Conservation (phyloP, 1,140 invertebrate species). For the Anastatus disparis region DNA sequence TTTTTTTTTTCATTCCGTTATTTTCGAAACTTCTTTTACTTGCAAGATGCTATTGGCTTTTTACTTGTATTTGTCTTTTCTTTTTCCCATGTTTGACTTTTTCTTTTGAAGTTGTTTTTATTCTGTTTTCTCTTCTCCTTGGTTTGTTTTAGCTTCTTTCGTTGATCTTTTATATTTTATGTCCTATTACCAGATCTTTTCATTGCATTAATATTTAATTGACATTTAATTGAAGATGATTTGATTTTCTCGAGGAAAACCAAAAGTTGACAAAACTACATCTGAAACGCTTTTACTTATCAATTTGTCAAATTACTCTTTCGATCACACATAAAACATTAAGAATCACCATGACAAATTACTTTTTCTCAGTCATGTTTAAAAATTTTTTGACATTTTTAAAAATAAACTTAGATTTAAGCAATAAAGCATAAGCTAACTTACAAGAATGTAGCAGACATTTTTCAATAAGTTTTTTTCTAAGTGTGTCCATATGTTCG, state of each 20-base stretch:
- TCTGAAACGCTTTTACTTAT: too few relatives aligned
- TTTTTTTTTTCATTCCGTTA: neutral
- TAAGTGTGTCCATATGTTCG: constrained; percentile 28
- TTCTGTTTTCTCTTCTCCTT: neutral
- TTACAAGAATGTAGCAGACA: constrained; percentile 4
- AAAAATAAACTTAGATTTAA: neutral
- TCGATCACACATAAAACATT: too few relatives aligned
- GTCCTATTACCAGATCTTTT: constrained; percentile 11
- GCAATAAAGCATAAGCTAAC: constrained; percentile 26
- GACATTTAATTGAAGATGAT: constrained; percentile 12
- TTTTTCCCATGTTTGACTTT: constrained; percentile 31
- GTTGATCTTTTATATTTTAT: constrained; percentile 16
- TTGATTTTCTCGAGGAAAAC: constrained; percentile 9
- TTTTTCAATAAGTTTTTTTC: constrained; percentile 28
- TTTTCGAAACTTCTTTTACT: neutral
- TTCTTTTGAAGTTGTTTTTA: constrained; percentile 31
- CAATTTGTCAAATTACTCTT: too few relatives aligned
- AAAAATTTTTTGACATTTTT: neutral
- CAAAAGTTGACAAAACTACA: too few relatives aligned
- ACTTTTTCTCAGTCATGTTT: too few relatives aligned
- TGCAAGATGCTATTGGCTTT: constrained; percentile 4
- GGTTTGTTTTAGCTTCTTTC: constrained; percentile 13
- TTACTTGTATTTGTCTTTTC: constrained; percentile 31
- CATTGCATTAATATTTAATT: constrained; percentile 26
- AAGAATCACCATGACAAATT: too few relatives aligned